Evolutionary conservation across 2,113 vertebrate genomes (phyloP), one percentile per base, ranked within the genome.

Genomic region (Paraplagusia blochii): DNA sequence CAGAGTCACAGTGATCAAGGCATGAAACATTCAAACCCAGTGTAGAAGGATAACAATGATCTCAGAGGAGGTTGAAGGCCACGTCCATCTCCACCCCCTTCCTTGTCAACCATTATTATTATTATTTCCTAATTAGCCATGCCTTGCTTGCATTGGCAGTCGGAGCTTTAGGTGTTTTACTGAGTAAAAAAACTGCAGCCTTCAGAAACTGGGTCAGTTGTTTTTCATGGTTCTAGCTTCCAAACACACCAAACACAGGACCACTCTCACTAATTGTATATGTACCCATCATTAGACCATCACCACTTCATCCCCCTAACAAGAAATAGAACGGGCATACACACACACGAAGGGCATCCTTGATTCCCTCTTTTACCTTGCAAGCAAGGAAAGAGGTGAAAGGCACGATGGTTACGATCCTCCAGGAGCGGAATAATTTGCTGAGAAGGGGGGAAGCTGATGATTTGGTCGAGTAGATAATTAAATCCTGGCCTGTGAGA

Each of bases 401-500:
- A 80, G 53, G 66, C 74, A 69, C 77, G 62, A 57, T 9, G 53
- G 70, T 73, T 79, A 74, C 71, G 59, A 76, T 81, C 79, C 83
- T 81, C 61, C 48, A 77, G 83, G 80, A 85, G 73, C 64, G 63
- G 59, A 76, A 75, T 79, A 85, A 87, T 85, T 66, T 85, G 79
- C 79, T 81, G 82, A 85, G 77, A 72, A 29, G 77, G 77, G 58
- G 59, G 61, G 76, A 85, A 74, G 76, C 22, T 33, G 69, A 49
- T 42, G 34, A 84, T 82, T 85, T 86, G 72, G 76, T 74, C 70
- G 71, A 74, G 74, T 29, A 74, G 80, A 85, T 87, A 74, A 88
- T 89, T 86, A 88, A 88, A 87, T 83, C 73, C 71, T 49, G 76
- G 83, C 82, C 78, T 82, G 83, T 75, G 80, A 84, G 81, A 83